phyloP scores from a whole-genome alignment of 2,888 invertebrate genomes.

The Marronus borbonicus region DNA sequence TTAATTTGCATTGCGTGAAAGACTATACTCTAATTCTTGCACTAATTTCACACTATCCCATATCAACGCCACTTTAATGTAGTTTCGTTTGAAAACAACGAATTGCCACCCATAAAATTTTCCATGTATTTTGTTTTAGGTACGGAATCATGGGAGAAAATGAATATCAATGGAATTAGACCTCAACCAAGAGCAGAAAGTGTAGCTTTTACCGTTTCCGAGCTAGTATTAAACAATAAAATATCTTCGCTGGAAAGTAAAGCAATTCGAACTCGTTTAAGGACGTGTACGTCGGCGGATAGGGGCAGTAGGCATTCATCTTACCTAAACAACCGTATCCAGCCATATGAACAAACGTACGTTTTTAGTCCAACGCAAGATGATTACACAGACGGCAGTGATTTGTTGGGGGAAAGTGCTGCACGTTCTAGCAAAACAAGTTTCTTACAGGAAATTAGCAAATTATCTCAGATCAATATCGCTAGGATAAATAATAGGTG shows the following conservation, averaged over 20 bases:
- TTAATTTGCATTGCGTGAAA: no score
- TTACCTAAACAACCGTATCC: conserved; percentile 67
- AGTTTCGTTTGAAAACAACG: no score
- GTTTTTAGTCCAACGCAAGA: conserved; percentile 69
- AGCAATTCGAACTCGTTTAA: conserved; percentile 62
- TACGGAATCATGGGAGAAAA: conserved; percentile 84
- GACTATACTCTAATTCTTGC: no score
- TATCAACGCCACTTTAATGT: no score
- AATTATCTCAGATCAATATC: conserved; percentile 81
- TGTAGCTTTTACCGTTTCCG: conserved; percentile 78
- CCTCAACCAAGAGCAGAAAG: conserved; percentile 82
- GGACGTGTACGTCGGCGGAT: conserved; percentile 67
- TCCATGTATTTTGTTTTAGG: conserved; percentile 68
- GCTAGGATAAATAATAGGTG: conserved; percentile 79
- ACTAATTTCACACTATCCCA: no score
- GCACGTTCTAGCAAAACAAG: conserved; percentile 64
- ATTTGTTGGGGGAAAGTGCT: conserved; percentile 61
- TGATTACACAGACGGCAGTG: conserved; percentile 70
- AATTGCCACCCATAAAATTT: not conserved
- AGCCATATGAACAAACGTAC: conserved; percentile 69
- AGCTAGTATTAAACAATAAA: conserved; percentile 69
- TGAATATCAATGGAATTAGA: conserved; percentile 75
- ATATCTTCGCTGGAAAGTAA: conserved; percentile 55
- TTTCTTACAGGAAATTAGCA: conserved; percentile 79
- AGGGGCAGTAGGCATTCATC: conserved; percentile 68